These are phyloP conservation scores for Chunga burmeisteri DNA, from an alignment of 2,113 vertebrate species.

Conservation along the genomic window DNA sequence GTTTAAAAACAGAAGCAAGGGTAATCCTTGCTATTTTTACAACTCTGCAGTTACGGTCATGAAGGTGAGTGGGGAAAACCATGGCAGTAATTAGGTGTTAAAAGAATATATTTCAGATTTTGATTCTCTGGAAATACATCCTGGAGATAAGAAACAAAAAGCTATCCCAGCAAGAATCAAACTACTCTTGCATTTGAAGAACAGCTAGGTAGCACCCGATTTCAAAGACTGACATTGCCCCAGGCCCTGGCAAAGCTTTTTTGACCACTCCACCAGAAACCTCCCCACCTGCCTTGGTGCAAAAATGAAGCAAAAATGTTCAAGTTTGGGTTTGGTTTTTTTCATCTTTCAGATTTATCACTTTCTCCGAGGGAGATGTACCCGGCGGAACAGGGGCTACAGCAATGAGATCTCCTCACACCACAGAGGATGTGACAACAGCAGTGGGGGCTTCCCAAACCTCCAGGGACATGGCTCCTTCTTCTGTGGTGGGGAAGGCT, in stretches of 20 bases:
- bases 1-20: not conserved
- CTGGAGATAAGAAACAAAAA: not conserved
- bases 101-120: not conserved
- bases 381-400: not conserved
- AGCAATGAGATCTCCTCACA: not conserved
- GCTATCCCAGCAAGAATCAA: not conserved
- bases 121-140: not conserved
- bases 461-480: not conserved
- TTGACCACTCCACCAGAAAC: not conserved
- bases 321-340: not conserved
- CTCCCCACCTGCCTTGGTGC: not conserved
- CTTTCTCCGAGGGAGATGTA: accelerated
- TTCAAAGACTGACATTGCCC: not conserved
- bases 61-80: not conserved
- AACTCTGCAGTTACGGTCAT: accelerated
- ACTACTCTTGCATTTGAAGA: not conserved
- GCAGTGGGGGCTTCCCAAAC: accelerated
- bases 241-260: not conserved
- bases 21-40: not conserved
- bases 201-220: accelerated
- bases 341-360: not conserved
- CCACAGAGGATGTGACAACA: not conserved
- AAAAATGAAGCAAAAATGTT: accelerated
- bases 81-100: not conserved
- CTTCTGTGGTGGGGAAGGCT: not conserved